Evolutionary conservation across 2,113 vertebrate genomes (phyloP).

Genomic region (Petrocephalus zakoni): DNA sequence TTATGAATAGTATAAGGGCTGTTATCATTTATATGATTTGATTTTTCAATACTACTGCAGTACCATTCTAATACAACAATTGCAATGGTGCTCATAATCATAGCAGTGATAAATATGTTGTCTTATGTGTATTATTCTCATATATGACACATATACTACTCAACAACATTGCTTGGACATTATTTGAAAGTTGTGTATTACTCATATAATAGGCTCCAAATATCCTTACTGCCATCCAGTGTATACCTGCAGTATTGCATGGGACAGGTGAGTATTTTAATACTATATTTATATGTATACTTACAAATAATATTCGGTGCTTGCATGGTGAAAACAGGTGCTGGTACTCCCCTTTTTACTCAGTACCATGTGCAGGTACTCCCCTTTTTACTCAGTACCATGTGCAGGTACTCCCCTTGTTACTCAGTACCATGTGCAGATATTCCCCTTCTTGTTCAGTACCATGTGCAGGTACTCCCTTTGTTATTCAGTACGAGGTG

Average conservation of each 20-base stretch:
- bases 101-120: neutral
- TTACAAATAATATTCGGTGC: neutral
- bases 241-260: neutral
- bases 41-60: neutral
- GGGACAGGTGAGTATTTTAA: neutral
- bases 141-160: neutral
- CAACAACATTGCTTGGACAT: neutral
- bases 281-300: neutral
- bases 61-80: neutral
- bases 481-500: neutral
- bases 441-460: neutral
- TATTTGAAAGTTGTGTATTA: neutral
- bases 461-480: neutral
- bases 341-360: neutral
- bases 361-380: neutral
- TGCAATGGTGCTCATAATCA: neutral
- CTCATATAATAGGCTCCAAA: neutral
- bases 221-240: constrained; percentile 6
- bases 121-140: neutral
- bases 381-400: neutral
- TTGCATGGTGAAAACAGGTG: neutral
- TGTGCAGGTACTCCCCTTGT: neutral
- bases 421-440: neutral
- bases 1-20: neutral
- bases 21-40: neutral